A percentile compares a stretch with the other conserved stretches of the same genome.
These are phyloP conservation scores for Cyaniris semiargus DNA, from an alignment of 2,888 invertebrate species.

Conservation along the genomic window DNA sequence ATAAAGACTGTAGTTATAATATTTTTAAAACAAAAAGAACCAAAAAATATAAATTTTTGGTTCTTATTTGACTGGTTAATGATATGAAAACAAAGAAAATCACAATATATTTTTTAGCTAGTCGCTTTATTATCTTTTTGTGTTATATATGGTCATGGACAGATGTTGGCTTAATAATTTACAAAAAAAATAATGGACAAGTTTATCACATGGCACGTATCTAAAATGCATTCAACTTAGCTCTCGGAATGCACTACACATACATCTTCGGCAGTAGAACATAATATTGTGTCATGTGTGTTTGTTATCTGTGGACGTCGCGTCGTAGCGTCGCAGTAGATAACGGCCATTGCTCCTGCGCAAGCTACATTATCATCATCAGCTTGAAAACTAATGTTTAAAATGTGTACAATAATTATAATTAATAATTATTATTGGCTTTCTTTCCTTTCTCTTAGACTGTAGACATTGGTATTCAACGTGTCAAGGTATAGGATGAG, in stretches of 20 bases:
- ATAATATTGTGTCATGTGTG: not conserved
- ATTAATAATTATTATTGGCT: too few relatives aligned
- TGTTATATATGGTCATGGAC: too few relatives aligned
- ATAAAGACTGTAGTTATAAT: too few relatives aligned
- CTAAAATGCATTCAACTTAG: not conserved
- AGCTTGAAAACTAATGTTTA: not conserved
- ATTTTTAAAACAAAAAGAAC: too few relatives aligned
- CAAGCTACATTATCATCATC: not conserved
- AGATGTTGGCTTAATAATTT: too few relatives aligned
- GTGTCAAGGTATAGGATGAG: not conserved
- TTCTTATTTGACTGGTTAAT: too few relatives aligned
- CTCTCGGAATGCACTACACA: not conserved
- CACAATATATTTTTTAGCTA: too few relatives aligned
- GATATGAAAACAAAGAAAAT: too few relatives aligned
- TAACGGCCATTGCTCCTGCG: conserved; percentile 21
- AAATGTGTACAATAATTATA: not conserved
- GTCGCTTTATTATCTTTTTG: too few relatives aligned
- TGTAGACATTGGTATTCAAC: not conserved
- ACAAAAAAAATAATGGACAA: too few relatives aligned
- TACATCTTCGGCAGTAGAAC: not conserved
- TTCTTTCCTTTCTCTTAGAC: too few relatives aligned
- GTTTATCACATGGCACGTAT: not conserved
- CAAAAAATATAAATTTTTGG: too few relatives aligned
- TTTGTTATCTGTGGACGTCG: conserved; percentile 2
- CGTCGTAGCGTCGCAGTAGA: not conserved